phyloP scores from a whole-genome alignment of 2,113 vertebrate genomes.

The Corythornis vintsioides region DNA sequence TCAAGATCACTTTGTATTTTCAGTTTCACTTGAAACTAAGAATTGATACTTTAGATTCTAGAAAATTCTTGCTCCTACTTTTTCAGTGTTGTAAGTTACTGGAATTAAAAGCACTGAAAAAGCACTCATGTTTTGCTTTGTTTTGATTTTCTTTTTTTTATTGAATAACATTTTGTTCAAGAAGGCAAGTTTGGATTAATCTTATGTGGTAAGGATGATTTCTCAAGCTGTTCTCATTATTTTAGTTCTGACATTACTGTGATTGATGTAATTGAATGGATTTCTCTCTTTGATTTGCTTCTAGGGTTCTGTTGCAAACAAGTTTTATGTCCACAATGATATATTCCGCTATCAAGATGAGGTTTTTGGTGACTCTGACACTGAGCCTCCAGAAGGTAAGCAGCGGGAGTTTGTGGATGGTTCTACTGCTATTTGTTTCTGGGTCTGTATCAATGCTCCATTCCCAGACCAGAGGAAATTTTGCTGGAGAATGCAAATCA shows the following conservation, averaged over 20 bases:
- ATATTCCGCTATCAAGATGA: slow-evolving; percentile 99
- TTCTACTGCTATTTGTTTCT: background rate
- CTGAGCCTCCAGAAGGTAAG: slow-evolving; percentile 94
- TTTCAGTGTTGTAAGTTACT: background rate
- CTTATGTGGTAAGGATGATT: background rate
- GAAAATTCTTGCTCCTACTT: background rate
- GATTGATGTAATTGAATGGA: background rate
- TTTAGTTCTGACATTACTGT: background rate
- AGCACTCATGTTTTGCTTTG: no score
- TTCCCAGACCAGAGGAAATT: background rate
- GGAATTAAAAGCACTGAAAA: background rate
- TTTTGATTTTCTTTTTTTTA: no score
- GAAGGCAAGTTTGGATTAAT: background rate
- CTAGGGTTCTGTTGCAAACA: slow-evolving; percentile 95
- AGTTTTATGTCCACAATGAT: slow-evolving; percentile 98
- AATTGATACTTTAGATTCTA: background rate
- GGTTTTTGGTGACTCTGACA: slow-evolving; percentile 95
- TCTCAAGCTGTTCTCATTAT: background rate
- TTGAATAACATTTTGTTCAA: background rate
- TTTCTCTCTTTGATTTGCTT: slow-evolving; percentile 20
- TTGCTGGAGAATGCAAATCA: background rate
- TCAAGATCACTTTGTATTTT: background rate
- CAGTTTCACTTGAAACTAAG: background rate
- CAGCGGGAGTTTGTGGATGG: background rate
- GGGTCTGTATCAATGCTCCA: rapidly evolving